Conservation (phyloP, 2,797 vertebrate species). For the Lacerta agilis region DNA sequence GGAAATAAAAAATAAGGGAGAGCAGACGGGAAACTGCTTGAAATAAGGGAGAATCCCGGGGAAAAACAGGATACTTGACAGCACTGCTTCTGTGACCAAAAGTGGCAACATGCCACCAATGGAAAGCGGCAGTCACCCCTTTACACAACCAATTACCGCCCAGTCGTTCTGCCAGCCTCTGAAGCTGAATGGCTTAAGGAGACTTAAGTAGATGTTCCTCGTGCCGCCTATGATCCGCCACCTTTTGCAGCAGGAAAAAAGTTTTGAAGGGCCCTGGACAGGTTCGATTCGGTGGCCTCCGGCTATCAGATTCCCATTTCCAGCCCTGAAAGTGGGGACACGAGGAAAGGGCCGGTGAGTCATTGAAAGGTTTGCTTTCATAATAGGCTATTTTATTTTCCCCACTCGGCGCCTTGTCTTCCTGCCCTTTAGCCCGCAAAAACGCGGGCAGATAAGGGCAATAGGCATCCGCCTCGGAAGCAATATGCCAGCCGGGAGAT, state of each 20-base stretch:
- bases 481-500: slow-evolving; percentile 60
- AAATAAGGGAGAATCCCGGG: too few relatives aligned
- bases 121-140: background rate
- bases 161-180: background rate
- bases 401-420: slow-evolving; percentile 67
- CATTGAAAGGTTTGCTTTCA: slow-evolving; percentile 51
- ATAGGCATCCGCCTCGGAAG: slow-evolving; percentile 55
- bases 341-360: slow-evolving; percentile 62
- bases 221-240: background rate
- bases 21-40: too few relatives aligned
- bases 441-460: slow-evolving; percentile 63
- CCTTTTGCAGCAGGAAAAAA: slow-evolving; percentile 35
- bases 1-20: too few relatives aligned
- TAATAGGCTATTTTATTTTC: slow-evolving; percentile 62
- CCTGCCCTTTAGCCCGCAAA: slow-evolving; percentile 62
- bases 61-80: too few relatives aligned
- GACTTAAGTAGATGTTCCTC: background rate
- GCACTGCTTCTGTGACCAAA: background rate
- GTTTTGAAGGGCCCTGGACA: slow-evolving; percentile 66
- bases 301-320: slow-evolving; percentile 54
- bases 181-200: slow-evolving; percentile 36
- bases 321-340: slow-evolving; percentile 61
- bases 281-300: slow-evolving; percentile 30
- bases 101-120: background rate
- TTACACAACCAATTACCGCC: background rate